A percentile compares a stretch with the other conserved stretches of the same genome.
phyloP scores from a whole-genome alignment of 2,113 vertebrate genomes.

The Paedocypris sp. region DNA sequence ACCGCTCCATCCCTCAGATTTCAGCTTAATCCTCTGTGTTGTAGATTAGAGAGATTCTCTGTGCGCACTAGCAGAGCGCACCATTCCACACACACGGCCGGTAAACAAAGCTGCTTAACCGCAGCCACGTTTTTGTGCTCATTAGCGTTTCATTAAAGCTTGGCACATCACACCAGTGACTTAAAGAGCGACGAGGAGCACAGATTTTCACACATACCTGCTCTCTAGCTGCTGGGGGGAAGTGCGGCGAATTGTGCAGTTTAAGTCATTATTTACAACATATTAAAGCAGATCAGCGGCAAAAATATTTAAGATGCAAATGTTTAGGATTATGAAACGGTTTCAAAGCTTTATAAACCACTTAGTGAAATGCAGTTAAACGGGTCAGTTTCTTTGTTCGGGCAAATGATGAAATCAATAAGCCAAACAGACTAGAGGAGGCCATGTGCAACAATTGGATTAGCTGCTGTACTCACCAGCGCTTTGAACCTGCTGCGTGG shows the following conservation, averaged over 20 bases:
- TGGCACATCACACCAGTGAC: not conserved
- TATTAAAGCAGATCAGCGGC: too few relatives aligned
- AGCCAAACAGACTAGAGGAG: not conserved
- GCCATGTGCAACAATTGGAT: not conserved
- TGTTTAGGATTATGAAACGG: not conserved
- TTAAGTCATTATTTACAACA: too few relatives aligned
- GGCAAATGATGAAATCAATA: not conserved
- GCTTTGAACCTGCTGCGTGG: conserved; percentile 65
- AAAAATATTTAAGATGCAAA: not conserved
- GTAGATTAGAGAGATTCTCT: conserved; percentile 31
- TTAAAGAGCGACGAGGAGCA: not conserved
- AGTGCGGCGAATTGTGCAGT: too few relatives aligned
- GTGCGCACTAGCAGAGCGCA: not conserved
- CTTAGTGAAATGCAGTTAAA: not conserved
- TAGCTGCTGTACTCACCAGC: conserved; percentile 59
- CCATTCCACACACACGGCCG: not conserved
- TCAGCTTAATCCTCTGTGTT: conserved; percentile 25
- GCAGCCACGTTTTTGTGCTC: not conserved
- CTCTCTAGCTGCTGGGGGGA: too few relatives aligned
- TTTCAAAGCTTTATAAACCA: not conserved
- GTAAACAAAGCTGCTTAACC: not conserved
- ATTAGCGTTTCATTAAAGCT: conserved; percentile 15
- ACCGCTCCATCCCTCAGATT: conserved; percentile 21
- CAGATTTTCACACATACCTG: too few relatives aligned
- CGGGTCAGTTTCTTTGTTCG: not conserved